Evolutionary conservation across 2,888 invertebrate genomes (phyloP), one percentile per base, ranked within the genome.

Genomic region (Malachius bipustulatus): DNA sequence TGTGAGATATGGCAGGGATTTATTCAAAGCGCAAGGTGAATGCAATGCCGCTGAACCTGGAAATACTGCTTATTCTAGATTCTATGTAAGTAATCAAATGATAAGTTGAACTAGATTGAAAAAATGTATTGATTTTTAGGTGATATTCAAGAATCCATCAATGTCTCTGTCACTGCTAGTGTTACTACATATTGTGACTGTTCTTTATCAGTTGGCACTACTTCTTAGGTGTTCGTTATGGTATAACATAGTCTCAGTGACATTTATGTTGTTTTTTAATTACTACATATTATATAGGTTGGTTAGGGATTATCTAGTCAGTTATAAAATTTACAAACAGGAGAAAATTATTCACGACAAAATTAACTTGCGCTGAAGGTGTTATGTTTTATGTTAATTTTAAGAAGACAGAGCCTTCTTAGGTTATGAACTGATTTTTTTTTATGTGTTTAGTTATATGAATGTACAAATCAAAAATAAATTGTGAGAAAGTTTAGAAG

Each of bases 271-370:
- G 19, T 80, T 91, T 55, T 84, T 85, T 43, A 94, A 93, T 62
- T 91, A 93, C 63, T 83, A 85, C 54, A 83, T 89, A 0, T 69
- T 96, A 29, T 96, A 90, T 60, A 89, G 90, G 63, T 69, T 93
- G 46, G 70, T 82, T 16, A 71, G 94, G 28, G 90, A 93, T 61
- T 88, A 82, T 55, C 65, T 90, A 3, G 77, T 94, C 16, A 78
- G 89, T 34, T 80, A 79, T 70, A 81, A 80, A 54, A 76, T 89
- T 8, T 88, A 89, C 54, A 72, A 73, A 49, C 75, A 77, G 0
- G 82, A 82, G 52, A 69, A 70, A 46, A 69, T 75, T 55, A 73
- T 79, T 55, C 78, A 78, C 50, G 75, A 75, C 41, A 78, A 75
- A 46, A 6, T 19, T 19, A 19, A 19, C n/a, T 19, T 19, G n/a